Base-by-base conservation (phyloP, 1,140 invertebrate genomes). In the Drosophila yakuba region DNA sequence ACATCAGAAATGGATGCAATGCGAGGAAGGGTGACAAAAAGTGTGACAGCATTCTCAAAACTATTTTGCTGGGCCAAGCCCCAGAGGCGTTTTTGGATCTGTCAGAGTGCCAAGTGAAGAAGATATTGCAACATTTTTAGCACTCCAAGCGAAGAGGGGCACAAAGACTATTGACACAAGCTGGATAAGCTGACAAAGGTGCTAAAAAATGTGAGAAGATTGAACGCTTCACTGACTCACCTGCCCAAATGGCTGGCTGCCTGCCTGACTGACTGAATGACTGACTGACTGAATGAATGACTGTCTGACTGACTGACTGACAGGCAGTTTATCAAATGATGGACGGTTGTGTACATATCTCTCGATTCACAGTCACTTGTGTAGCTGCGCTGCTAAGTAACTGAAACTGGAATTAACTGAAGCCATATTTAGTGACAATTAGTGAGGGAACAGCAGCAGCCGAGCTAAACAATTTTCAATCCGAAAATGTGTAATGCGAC, bases 341-440 rank as follows among this genome's bases (percentile, higher is more conserved):
- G 48, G 55, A 56, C 72, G 69, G 47, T 28, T 57, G 52, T 39
- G 67, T 60, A 28, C 45, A n/a, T 3, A 15, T 23, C 36, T 23
- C 44, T 25, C n/a, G 12, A 23, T 44, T 7, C n/a, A 4, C 25
- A 38, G 20, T 25, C 15, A 32, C 32, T 61, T 43, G 32, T 41
- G 35, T 38, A 25, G 35, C 12, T 52, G 35, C 38, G 45, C 50
- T 45, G 48, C 55, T 38, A 78, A 69, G 71, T 69, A 75, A 60
- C 74, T 50, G 35, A 71, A 44, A 72, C 54, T 71, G 67, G 67
- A 71, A 78, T 58, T 78, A 78, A 72, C 74, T 77, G 74, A 77
- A 72, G 74, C 66, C 74, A 77, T 78, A 78, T 78, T 77, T 64
- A 77, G 75, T 78, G 75, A 78, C 75, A 78, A 78, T 78, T 78